phyloP scores from a whole-genome alignment of 2,113 vertebrate genomes.

The Rynchops niger region DNA sequence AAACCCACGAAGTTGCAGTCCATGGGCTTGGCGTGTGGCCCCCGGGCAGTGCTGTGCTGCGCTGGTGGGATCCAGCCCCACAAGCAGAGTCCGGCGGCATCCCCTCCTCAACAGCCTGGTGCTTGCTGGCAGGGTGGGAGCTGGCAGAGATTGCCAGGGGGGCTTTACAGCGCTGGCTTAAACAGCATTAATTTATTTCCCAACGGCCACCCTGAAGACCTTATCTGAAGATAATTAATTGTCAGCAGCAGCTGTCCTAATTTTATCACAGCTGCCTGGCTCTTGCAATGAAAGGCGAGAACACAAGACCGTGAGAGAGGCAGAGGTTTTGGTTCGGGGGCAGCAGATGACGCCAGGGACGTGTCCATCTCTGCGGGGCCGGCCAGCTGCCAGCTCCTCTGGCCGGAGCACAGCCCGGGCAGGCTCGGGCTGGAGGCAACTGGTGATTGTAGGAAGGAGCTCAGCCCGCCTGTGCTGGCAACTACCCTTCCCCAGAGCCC shows the following conservation, averaged over 20 bases:
- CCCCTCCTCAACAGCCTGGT: background rate
- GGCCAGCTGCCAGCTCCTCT: background rate
- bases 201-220: background rate
- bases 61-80: background rate
- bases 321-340: background rate
- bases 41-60: background rate
- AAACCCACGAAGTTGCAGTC: background rate
- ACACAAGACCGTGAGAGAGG: background rate
- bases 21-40: rapidly evolving
- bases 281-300: background rate
- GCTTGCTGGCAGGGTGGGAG: background rate
- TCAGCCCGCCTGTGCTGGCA: background rate
- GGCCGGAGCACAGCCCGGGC: rapidly evolving
- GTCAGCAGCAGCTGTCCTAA: background rate
- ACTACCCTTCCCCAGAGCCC: rapidly evolving
- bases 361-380: background rate
- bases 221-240: background rate
- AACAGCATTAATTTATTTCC: background rate
- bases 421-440: background rate
- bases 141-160: background rate
- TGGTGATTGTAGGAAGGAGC: background rate
- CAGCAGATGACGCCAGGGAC: background rate
- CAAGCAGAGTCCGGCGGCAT: rapidly evolving
- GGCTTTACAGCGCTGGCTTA: background rate
- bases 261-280: background rate